Conservation (phyloP, 1,140 invertebrate genomes). For the Oncopeltus fasciatus region DNA sequence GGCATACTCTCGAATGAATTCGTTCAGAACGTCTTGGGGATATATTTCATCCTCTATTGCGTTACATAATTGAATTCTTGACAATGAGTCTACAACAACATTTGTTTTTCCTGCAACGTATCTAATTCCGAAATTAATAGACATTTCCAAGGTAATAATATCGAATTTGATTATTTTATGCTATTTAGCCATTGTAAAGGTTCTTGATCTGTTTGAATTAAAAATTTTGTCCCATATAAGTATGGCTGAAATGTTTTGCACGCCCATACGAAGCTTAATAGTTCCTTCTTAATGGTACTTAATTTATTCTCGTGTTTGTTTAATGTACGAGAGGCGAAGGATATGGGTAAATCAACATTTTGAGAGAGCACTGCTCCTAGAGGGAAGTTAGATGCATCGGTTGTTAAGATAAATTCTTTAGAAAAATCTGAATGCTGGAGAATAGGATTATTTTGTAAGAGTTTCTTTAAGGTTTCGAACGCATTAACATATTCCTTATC, state of each 20-base stretch:
- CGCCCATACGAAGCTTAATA: constrained; percentile 36
- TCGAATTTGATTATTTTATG: constrained; percentile 25
- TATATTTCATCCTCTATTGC: too few relatives aligned
- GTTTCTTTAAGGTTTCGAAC: too few relatives aligned
- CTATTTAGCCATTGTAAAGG: constrained; percentile 31
- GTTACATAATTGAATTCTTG: too few relatives aligned
- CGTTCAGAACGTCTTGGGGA: too few relatives aligned
- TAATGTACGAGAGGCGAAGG: constrained; percentile 26
- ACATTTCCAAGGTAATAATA: constrained; percentile 21
- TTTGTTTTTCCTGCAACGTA: constrained; percentile 16
- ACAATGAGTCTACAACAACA: constrained; percentile 25
- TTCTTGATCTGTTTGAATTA: constrained; percentile 36
- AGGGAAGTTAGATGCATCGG: constrained; percentile 28
- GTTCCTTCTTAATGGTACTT: constrained; percentile 31
- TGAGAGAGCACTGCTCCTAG: constrained; percentile 29
- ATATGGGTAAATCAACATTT: constrained; percentile 26
- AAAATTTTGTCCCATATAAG: constrained; percentile 33
- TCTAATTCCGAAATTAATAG: constrained; percentile 1
- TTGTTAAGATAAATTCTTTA: constrained; percentile 29
- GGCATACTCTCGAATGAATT: too few relatives aligned
- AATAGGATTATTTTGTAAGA: constrained; percentile 23
- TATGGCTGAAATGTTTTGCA: constrained; percentile 33
- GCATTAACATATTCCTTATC: too few relatives aligned
- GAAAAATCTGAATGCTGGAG: constrained; percentile 29
- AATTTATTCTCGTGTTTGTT: constrained; percentile 26